phyloP scores from a whole-genome alignment of 2,113 vertebrate species.

The Rattus norvegicus region GRCr8 NC_086019.1:231790001-231790500 shows the following conservation, averaged over 20 bases:
- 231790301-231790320: neutral
- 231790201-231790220: constrained; percentile 28
- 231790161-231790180: constrained; percentile 14
- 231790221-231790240: neutral
- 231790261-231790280: neutral
- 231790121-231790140: neutral
- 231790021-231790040: neutral
- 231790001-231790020: neutral
- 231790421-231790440: constrained; percentile 26
- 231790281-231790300: constrained; percentile 44
- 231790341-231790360: neutral
- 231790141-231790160: neutral
- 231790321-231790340: neutral
- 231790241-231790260: fast-evolving
- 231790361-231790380: neutral
- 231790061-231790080: neutral
- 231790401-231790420: neutral
- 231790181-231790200: neutral
- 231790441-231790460: neutral
- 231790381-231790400: neutral
- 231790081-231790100: neutral
- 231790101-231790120: neutral
- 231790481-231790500: neutral
- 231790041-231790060: neutral
- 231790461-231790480: neutral